These are phyloP conservation scores for Eurytoma adleriae DNA, from an alignment of 2,888 invertebrate species.

Conservation along the genomic window DNA sequence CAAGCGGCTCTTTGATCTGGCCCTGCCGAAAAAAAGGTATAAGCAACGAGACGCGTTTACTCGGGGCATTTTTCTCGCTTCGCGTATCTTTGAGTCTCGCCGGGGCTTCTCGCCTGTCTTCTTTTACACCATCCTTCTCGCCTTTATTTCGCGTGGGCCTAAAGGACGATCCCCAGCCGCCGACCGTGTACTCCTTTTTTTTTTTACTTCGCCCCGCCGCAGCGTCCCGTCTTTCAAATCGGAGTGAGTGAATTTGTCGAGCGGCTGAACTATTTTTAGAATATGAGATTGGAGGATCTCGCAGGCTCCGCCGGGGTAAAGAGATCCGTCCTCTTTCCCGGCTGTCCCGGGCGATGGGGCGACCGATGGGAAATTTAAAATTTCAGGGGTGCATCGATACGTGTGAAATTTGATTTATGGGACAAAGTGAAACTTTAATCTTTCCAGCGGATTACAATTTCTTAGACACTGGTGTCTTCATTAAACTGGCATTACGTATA, in stretches of 20 bases:
- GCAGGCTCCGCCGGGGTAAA: background rate
- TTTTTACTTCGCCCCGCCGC: no score
- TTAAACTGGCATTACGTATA: no score
- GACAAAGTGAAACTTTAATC: no score
- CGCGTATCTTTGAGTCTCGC: background rate
- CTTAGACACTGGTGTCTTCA: no score
- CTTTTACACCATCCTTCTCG: background rate
- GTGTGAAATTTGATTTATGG: no score
- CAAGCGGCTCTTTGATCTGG: constrained; percentile 65
- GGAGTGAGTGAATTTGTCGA: constrained; percentile 30
- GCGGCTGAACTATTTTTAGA: constrained; percentile 35
- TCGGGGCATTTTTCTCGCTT: background rate
- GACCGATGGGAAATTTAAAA: no score
- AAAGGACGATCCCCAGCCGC: background rate
- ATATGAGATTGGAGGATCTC: constrained; percentile 23
- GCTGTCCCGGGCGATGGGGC: no score
- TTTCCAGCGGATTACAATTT: no score
- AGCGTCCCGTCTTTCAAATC: constrained; percentile 13
- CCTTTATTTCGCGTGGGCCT: background rate
- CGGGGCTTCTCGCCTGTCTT: background rate
- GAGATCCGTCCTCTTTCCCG: constrained; percentile 1
- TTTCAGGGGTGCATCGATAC: no score
- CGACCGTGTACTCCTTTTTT: background rate
- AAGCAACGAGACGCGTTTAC: background rate
- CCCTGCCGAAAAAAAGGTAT: constrained; percentile 63